Percentiles rank a stretch among this genome's conserved stretches.
Evolutionary conservation across 2,797 vertebrate genomes (phyloP).

Genomic region (Orestias chungarensis): DNA sequence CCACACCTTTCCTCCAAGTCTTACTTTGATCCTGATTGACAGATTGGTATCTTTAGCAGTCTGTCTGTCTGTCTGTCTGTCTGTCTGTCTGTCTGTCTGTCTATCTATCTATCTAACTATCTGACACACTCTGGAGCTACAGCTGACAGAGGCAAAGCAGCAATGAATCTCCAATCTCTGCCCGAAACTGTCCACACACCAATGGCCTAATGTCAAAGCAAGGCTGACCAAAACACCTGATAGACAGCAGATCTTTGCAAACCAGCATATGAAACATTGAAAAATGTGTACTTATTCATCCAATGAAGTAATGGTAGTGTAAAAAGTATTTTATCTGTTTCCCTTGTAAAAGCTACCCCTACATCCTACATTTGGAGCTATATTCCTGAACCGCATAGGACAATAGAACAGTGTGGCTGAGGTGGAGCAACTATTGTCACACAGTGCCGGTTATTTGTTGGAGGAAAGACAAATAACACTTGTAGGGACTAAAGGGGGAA

Average conservation of each 20-base stretch:
- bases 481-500: too few relatives aligned
- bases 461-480: too few relatives aligned
- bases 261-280: conserved; percentile 10
- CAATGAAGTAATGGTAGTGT: neutral
- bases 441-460: too few relatives aligned
- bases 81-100: conserved; percentile 25
- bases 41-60: conserved; percentile 46
- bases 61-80: conserved; percentile 26
- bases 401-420: too few relatives aligned
- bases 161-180: conserved; percentile 34
- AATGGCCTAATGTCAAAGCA: conserved; percentile 39
- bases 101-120: conserved; percentile 7
- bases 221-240: conserved; percentile 31
- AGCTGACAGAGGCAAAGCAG: conserved; percentile 38
- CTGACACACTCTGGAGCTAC: conserved; percentile 24
- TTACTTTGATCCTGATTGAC: conserved; percentile 61
- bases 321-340: neutral
- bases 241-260: neutral
- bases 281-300: neutral
- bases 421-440: too few relatives aligned
- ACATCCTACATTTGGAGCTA: neutral
- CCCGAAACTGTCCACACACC: conserved; percentile 42
- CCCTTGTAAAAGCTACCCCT: too few relatives aligned
- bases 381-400: neutral
- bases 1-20: conserved; percentile 43